phyloP scores from a whole-genome alignment of 2,888 invertebrate genomes.

The Slavum lentiscoides region DNA sequence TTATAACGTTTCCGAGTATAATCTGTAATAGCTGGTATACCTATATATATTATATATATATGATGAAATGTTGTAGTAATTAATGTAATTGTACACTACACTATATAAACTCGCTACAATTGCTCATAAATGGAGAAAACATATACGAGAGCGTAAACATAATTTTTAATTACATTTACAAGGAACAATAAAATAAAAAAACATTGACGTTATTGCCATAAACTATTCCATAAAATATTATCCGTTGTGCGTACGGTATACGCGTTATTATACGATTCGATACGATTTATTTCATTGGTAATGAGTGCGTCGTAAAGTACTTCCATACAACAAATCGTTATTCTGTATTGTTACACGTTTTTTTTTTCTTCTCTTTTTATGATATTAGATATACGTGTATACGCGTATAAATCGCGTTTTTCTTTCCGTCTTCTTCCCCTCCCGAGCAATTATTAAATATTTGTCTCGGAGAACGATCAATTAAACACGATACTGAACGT shows the following conservation, averaged over 20 bases:
- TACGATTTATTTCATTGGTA: slow-evolving; percentile 18
- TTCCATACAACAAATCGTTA: slow-evolving; percentile 29
- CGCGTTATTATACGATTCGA: background rate
- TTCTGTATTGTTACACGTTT: slow-evolving; percentile 32
- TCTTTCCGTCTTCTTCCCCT: background rate
- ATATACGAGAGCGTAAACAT: slow-evolving; percentile 17
- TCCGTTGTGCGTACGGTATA: slow-evolving; percentile 3
- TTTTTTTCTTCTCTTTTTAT: background rate
- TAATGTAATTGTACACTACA: too few relatives aligned
- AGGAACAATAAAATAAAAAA: slow-evolving; percentile 32
- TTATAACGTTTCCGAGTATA: too few relatives aligned
- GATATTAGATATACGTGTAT: background rate
- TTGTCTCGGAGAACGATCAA: slow-evolving; percentile 24
- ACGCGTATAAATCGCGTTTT: background rate
- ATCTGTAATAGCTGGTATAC: too few relatives aligned
- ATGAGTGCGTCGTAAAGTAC: slow-evolving; percentile 25
- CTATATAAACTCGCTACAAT: background rate
- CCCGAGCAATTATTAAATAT: slow-evolving; percentile 30
- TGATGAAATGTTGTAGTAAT: too few relatives aligned
- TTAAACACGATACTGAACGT: slow-evolving; percentile 20
- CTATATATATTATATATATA: too few relatives aligned
- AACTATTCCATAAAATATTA: too few relatives aligned
- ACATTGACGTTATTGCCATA: background rate
- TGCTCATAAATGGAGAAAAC: slow-evolving; percentile 4
- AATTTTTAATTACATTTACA: slow-evolving; percentile 40